These are phyloP conservation scores for Phasianus colchicus DNA, from an alignment of 2,113 vertebrate genomes.

Conservation along the genomic window DNA sequence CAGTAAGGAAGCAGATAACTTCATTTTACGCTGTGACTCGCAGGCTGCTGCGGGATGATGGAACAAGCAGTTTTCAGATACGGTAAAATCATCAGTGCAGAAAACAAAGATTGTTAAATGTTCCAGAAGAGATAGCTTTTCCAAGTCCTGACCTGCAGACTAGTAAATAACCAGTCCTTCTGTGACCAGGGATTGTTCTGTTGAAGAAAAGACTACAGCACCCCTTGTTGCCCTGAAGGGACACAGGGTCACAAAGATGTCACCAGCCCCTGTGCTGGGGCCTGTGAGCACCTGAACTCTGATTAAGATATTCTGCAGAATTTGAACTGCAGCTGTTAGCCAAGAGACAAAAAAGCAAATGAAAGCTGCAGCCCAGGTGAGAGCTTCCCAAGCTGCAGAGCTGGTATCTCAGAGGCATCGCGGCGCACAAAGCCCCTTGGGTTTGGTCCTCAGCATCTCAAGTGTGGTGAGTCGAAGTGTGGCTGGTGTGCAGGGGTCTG, in stretches of 20 bases:
- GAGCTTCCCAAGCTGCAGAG: not conserved
- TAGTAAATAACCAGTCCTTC: not conserved
- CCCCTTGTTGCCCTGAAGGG: not conserved
- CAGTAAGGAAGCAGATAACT: not conserved
- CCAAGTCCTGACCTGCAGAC: not conserved
- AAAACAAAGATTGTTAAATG: not conserved
- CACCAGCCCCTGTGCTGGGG: not conserved
- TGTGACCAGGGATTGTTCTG: not conserved
- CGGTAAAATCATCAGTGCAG: not conserved
- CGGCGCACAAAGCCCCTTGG: too few species aligned
- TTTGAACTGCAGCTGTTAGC: not conserved
- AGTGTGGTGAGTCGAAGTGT: rapidly evolving
- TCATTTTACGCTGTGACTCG: not conserved
- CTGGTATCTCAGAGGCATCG: not conserved
- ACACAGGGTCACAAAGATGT: not conserved
- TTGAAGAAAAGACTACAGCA: not conserved
- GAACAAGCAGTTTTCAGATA: not conserved
- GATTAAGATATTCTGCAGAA: not conserved
- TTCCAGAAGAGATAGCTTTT: not conserved
- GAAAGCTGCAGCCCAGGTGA: not conserved
- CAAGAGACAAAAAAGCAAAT: not conserved
- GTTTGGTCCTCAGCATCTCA: not conserved
- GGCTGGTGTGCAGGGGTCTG: not conserved
- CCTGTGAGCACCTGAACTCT: not conserved
- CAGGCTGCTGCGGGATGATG: not conserved